These are phyloP conservation scores for Todiramphus saurophagus DNA, from an alignment of 2,113 vertebrate species.

Conservation along the genomic window DNA sequence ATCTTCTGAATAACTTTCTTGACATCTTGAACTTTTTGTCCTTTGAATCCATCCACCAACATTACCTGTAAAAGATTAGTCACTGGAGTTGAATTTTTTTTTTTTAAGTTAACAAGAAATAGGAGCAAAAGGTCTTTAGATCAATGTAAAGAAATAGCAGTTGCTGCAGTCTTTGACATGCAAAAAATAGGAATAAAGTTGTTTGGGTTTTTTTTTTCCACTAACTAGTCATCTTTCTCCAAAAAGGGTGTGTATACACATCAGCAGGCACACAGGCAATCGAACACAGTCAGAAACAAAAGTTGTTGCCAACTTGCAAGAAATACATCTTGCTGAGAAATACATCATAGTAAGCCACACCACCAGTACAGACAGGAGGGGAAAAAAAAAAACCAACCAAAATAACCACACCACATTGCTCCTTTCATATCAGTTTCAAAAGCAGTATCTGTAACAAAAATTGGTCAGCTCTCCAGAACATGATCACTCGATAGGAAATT, in stretches of 20 bases:
- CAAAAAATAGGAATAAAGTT: neutral
- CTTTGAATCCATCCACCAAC: constrained; percentile 92
- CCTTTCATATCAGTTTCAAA: neutral
- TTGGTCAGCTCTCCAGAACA: neutral
- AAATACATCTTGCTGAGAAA: neutral
- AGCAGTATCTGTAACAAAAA: neutral
- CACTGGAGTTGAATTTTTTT: neutral
- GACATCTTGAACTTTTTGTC: constrained; percentile 92
- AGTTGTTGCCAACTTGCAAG: neutral
- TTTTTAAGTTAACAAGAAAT: neutral
- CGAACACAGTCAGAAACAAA: neutral
- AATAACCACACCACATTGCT: neutral
- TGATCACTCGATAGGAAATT: neutral
- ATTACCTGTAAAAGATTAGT: constrained; percentile 80
- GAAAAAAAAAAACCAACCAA: too few relatives aligned
- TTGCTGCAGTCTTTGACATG: neutral
- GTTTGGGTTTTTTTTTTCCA: neutral
- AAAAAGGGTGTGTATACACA: neutral
- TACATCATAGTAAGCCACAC: neutral
- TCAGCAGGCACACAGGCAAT: neutral
- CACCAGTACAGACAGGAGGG: neutral
- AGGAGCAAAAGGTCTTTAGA: neutral
- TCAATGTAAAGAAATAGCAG: neutral
- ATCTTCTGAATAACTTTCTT: constrained; percentile 93
- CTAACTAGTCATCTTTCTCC: neutral